phyloP scores from a whole-genome alignment of 2,888 invertebrate genomes.

The Eupithecia tripunctaria region DNA sequence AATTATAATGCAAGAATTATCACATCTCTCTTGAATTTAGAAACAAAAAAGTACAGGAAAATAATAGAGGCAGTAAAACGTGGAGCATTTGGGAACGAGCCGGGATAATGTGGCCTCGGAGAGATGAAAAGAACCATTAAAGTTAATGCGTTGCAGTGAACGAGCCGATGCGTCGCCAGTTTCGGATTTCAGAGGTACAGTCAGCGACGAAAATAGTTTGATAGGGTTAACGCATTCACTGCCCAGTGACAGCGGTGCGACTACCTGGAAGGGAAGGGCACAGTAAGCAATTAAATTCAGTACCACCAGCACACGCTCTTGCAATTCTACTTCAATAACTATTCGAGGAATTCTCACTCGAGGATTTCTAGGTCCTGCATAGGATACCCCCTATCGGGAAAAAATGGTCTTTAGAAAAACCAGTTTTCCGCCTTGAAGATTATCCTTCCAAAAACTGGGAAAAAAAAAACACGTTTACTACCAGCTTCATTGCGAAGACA shows the following conservation, averaged over 20 bases:
- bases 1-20: background rate
- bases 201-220: background rate
- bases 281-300: background rate
- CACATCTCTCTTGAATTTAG: background rate
- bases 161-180: constrained; percentile 23
- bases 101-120: constrained; percentile 17
- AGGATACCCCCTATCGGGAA: too few species aligned
- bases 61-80: background rate
- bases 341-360: background rate
- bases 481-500: too few species aligned
- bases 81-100: constrained; percentile 4
- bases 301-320: background rate
- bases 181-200: constrained; percentile 4
- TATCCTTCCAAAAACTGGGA: too few species aligned
- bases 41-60: background rate
- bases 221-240: background rate
- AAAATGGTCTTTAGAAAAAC: too few species aligned
- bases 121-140: constrained; percentile 23
- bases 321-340: background rate
- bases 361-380: background rate
- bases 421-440: too few species aligned
- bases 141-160: constrained; percentile 27
- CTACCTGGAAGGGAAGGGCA: too few species aligned
- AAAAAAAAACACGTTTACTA: too few species aligned
- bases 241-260: background rate